Base-by-base conservation (phyloP, 1,140 invertebrate genomes). In the Coelopa frigida region DNA sequence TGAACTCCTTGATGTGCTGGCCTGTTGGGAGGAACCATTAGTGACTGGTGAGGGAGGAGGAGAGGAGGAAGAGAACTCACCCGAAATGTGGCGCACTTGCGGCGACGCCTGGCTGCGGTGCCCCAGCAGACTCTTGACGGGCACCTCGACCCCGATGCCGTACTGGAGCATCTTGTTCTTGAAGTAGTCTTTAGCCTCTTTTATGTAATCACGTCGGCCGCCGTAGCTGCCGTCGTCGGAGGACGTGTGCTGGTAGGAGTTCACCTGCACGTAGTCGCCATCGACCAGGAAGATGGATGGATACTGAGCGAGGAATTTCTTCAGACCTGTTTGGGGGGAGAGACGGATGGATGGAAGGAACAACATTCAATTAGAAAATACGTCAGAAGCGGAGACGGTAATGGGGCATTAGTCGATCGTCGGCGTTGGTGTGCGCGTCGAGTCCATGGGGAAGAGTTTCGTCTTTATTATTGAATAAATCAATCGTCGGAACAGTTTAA, bases 151-250 rank as follows among this genome's bases (percentile, higher is more conserved):
- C 47, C 88, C 85, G 51, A 83, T 79, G 27, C 91, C 88, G 71
- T 94, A 92, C 69, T 94, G 86, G 38, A 86, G 75, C 58, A 95
- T 78, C 73, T 94, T 93, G 61, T 85, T 82, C 12, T 85, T 83
- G 73, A 97, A 97, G 75, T 96, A 97, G 65, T 94, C 87, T 48
- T 94, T 89, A 21, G 94, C 92, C 73, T 94, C 90, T 61, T 85
- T 78, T 45, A 86, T 89, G 65, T 94, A 94, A 66, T 95, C 88
- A 51, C 88, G 78, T 58, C 84, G 85, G 52, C 75, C 76, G 44
- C 72, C 74, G 50, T 64, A 59, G 17, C 68, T 61, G 52, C 73
- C 70, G 42, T 76, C 76, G 40, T 74, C 72, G 33, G 74, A 70
- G 3, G 57, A 67, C 36, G 63, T 51, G 48, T 75, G 61, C 67